phyloP scores from a whole-genome alignment of 2,113 vertebrate genomes.

The Heterocephalus glaber region DNA sequence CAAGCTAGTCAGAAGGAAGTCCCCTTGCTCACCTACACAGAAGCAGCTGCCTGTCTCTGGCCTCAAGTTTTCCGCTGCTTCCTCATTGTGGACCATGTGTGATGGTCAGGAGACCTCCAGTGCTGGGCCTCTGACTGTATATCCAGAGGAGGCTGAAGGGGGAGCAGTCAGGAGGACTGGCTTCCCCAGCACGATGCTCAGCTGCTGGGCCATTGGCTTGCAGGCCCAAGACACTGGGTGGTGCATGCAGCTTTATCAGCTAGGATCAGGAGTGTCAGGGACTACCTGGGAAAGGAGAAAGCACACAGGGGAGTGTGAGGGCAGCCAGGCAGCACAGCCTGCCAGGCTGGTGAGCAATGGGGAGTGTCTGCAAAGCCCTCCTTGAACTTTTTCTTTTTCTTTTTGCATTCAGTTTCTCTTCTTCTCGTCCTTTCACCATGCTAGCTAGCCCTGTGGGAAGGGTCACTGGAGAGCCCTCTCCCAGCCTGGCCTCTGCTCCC shows the following conservation, averaged over 20 bases:
- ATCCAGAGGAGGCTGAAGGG: accelerated
- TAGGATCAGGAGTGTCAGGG: neutral
- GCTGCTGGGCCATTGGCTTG: neutral
- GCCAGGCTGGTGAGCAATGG: neutral
- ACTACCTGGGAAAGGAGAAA: neutral
- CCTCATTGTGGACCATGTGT: accelerated
- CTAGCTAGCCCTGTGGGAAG: accelerated
- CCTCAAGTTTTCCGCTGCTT: neutral
- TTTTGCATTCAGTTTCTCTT: neutral
- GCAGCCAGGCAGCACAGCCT: no score
- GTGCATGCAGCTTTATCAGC: neutral
- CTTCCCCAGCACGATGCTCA: accelerated
- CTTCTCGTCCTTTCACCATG: neutral
- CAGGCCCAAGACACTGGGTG: accelerated
- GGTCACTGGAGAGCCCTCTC: neutral
- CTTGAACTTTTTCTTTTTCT: neutral
- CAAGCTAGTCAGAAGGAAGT: neutral
- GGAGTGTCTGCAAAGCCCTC: no score
- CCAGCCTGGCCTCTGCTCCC: no score
- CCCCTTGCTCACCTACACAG: neutral
- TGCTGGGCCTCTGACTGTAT: neutral
- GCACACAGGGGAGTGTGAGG: accelerated
- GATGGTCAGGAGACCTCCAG: neutral
- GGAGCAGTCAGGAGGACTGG: no score
- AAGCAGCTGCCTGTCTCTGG: neutral